Evolutionary conservation across 2,888 invertebrate species (phyloP), one percentile per base, ranked within the genome.

Genomic region (Camponotus fellah): DNA sequence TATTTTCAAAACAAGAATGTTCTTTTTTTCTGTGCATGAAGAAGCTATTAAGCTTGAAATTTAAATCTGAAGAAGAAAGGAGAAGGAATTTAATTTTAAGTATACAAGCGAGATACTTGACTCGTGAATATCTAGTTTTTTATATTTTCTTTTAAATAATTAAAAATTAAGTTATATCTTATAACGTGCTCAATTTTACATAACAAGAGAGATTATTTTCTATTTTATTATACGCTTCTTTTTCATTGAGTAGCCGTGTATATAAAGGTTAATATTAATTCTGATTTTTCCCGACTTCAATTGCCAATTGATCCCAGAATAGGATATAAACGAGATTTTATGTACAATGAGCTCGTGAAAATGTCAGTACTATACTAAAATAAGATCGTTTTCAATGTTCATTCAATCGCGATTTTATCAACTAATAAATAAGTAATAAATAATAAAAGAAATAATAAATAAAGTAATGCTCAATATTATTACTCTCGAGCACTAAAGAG

Each of bases 321-420:
- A 68, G 32, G 32, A 12, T 5, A 12, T 40, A n/a, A 69, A 77
- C n/a, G 77, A 75, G 32, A 40, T 68, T 26, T 26, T 53, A 17
- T 26, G 53, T 53, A 14, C n/a, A 66, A 68, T 26, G 5, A 75
- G 34, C 17, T 34, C 0, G 68, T 32, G n/a, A 56, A 40, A 77
- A 77, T 77, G 77, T 68, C 40, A 77, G 2, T n/a, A 8, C 17
- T 49, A 4, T 49, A n/a, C n/a, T 37, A 37, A 37, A 53, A 53
- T 8, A 8, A 8, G 0, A 49, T 49, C 17, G 68, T 68, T 68
- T 56, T 37, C 68, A n/a, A 77, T 77, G 8, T 34, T 75, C 17
- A 60, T 34, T 64, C 40, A 46, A 75, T 34, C 46, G 34, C 12
- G 12, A 40, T 49, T 65, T 76, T 26, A 76, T 34, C 4, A 49